Evolutionary conservation across 2,113 vertebrate species (phyloP).

Genomic region (Onychostruthus taczanowskii): DNA sequence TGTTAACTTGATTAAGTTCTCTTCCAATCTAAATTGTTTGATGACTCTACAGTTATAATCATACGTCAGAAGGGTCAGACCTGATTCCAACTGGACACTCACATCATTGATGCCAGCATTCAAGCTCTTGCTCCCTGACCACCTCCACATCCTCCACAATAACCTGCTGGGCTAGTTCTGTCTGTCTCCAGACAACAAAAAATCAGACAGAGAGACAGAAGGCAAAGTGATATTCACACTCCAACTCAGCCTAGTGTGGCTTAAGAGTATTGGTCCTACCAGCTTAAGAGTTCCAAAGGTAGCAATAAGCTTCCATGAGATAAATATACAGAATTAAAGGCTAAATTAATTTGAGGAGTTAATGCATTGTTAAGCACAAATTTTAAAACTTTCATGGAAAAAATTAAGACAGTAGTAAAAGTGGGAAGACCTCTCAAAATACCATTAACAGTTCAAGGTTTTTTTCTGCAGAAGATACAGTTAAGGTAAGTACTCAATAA

Average conservation of each 20-base stretch:
- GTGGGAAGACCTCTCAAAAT: not conserved
- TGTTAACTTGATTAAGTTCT: not conserved
- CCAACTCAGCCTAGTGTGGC: not conserved
- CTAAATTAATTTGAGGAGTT: not conserved
- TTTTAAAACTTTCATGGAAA: not conserved
- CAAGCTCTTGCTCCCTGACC: not conserved
- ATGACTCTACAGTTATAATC: not conserved
- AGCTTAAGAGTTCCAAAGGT: not conserved
- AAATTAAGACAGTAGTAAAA: not conserved
- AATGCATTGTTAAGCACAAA: not conserved
- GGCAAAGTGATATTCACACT: not conserved
- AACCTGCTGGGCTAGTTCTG: not conserved
- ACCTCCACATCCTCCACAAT: not conserved
- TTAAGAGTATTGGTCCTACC: not conserved
- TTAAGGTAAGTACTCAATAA: not conserved
- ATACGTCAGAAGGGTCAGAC: not conserved
- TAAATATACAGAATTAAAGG: not conserved
- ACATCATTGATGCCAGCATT: not conserved
- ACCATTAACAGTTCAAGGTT: not conserved
- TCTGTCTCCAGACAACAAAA: not conserved
- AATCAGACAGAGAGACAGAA: not conserved
- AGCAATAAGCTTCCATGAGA: not conserved
- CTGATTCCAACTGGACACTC: not conserved
- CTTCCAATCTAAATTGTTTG: not conserved
- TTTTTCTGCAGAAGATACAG: not conserved